Percentiles rank a stretch among this genome's conserved stretches.
Conservation (phyloP, 2,888 invertebrate genomes). For the Pheosia tremula region DNA sequence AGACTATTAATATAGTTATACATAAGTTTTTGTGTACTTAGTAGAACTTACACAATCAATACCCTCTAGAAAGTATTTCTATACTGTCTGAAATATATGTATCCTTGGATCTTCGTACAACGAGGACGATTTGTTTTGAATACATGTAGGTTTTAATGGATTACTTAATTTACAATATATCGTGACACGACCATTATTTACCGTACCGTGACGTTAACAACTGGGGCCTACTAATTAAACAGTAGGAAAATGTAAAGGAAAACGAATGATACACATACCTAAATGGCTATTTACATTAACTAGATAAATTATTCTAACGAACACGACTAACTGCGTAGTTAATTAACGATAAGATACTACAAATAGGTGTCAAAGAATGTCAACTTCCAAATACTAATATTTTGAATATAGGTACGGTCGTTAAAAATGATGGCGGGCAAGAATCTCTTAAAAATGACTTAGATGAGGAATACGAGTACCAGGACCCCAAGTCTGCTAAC, state of each 20-base stretch:
- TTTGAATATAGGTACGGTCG: neutral
- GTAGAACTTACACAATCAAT: too few relatives aligned
- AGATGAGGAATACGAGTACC: too few relatives aligned
- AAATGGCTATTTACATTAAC: constrained; percentile 9
- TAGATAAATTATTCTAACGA: constrained; percentile 7
- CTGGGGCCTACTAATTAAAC: constrained; percentile 8
- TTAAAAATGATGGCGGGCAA: neutral
- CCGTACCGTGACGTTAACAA: constrained; percentile 20
- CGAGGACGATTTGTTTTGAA: too few relatives aligned
- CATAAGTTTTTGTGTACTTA: too few relatives aligned
- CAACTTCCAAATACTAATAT: constrained; percentile 9
- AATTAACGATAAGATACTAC: constrained; percentile 17
- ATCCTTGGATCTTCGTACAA: too few relatives aligned
- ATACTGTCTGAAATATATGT: too few relatives aligned
- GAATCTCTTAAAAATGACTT: too few relatives aligned
- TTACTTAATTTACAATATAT: constrained; percentile 19
- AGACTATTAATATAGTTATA: too few relatives aligned
- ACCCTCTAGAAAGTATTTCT: too few relatives aligned
- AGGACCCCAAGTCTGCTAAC: too few relatives aligned
- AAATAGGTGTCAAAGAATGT: constrained; percentile 19
- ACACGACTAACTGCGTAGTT: constrained; percentile 7
- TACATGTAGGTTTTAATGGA: constrained; percentile 25
- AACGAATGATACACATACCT: constrained; percentile 4
- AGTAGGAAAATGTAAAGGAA: constrained; percentile 21
- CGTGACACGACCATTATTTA: constrained; percentile 15